Evolutionary conservation across 2,797 vertebrate genomes (phyloP), one percentile per base, ranked within the genome.

Genomic region (Galagoides demidoff): DNA sequence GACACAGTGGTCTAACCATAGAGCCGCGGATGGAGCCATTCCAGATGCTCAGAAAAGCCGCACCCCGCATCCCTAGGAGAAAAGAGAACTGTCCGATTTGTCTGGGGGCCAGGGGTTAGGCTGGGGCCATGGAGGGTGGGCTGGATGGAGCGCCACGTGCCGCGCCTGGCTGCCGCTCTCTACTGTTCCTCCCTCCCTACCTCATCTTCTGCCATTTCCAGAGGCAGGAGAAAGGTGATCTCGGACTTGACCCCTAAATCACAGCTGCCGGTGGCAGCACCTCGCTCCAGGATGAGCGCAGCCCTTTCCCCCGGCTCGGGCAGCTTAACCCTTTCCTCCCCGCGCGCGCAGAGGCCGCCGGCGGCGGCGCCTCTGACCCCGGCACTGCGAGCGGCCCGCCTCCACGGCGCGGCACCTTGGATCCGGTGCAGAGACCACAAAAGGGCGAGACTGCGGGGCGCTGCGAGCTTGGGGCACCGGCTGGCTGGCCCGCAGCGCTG

Each of bases 201-300:
- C 93, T 94, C 97, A 70, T 93, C 96, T 89, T 92, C 97, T 96
- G 97, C 97, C 97, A 96, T 97, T 87, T 78, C 97, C 97, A 97
- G 97, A 97, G 96, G 95, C 95, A 95, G 95, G 97, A 96, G 90
- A 97, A 97, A 95, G 97, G 97, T 97, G 97, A 98, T 98, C 97
- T 97, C 95, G 97, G 98, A 98, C 98, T 98, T 98, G 98, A 98
- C 98, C 98, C 98, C 97, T 98, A 76, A 98, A 92, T 90, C 97
- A 97, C 97, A 96, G 97, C 97, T 89, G 97, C 97, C 95, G 95
- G 85, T 63, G 95, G 96, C 98, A 94, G 96, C 96, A 98, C 83
- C 97, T 97, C 45, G 96, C 97, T 95, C 96, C 66, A 93, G 83
- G 96, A 97, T 95, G 97, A 96, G 91, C 70, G 23, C 95, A 59